phyloP scores from a whole-genome alignment of 2,797 vertebrate genomes.

The Columba guinea region DNA sequence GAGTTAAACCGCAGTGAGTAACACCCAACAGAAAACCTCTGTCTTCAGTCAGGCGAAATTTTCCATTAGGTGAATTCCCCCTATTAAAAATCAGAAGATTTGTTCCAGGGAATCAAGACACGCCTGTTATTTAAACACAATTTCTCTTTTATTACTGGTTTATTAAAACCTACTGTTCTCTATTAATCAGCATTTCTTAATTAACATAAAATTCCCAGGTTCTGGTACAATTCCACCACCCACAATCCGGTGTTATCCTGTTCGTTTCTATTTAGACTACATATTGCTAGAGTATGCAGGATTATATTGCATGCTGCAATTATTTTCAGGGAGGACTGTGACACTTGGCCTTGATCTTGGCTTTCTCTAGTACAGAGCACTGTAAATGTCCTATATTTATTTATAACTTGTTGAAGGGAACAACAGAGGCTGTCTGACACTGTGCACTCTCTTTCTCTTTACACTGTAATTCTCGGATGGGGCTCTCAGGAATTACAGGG shows the following conservation, averaged over 20 bases:
- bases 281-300: slow-evolving; percentile 21
- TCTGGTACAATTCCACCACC: slow-evolving; percentile 20
- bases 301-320: slow-evolving; percentile 48
- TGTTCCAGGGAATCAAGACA: slow-evolving; percentile 11
- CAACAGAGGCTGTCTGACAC: slow-evolving; percentile 26
- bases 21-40: not conserved
- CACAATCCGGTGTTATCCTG: not conserved
- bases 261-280: slow-evolving; percentile 36
- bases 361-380: slow-evolving; percentile 16
- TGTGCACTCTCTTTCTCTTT: slow-evolving; percentile 17
- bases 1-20: not conserved
- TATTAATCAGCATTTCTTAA: slow-evolving; percentile 36
- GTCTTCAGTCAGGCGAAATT: not conserved
- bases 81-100: slow-evolving; percentile 19
- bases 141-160: slow-evolving; percentile 26
- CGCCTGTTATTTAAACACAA: not conserved
- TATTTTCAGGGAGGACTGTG: slow-evolving; percentile 54
- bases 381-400: slow-evolving; percentile 52
- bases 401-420: slow-evolving; percentile 49
- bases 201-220: slow-evolving; percentile 35
- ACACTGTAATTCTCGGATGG: not conserved
- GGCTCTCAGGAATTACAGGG: slow-evolving; percentile 5
- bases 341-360: slow-evolving; percentile 65
- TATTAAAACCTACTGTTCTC: slow-evolving; percentile 12
- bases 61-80: slow-evolving; percentile 50